Conservation (phyloP, 1,140 invertebrate genomes). For the Trachymyrmex septentrionalis region DNA sequence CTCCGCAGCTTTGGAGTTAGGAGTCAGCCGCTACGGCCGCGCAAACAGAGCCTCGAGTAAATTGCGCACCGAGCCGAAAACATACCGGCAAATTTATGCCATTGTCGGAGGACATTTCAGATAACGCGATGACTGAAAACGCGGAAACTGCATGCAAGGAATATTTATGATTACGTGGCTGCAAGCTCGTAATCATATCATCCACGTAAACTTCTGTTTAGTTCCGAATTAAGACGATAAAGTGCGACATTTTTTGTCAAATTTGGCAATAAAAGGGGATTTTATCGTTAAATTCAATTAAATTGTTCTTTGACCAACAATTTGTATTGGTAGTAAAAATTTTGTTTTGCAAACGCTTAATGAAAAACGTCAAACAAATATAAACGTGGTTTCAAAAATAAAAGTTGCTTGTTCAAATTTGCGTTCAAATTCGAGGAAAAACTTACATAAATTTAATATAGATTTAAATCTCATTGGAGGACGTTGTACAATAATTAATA, state of each 20-base stretch:
- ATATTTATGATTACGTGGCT: slow-evolving; percentile 51
- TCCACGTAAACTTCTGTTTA: slow-evolving; percentile 30
- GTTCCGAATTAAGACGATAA: background rate
- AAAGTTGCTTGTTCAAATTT: background rate
- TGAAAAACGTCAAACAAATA: background rate
- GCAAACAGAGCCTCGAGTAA: slow-evolving; percentile 50
- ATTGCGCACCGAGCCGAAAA: slow-evolving; percentile 50
- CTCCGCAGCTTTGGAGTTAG: slow-evolving; percentile 64
- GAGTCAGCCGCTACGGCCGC: slow-evolving; percentile 25
- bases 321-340: background rate
- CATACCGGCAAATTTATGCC: slow-evolving; percentile 63
- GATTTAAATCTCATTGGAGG: background rate
- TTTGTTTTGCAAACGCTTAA: background rate
- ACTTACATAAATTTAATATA: background rate
- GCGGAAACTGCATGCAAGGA: slow-evolving; percentile 43
- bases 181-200: slow-evolving; percentile 20
- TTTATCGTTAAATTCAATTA: slow-evolving; percentile 9
- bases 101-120: slow-evolving; percentile 35
- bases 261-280: background rate
- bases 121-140: slow-evolving; percentile 57
- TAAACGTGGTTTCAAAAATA: background rate
- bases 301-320: background rate
- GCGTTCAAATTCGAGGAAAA: background rate
- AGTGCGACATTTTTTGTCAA: background rate
- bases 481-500: background rate